A percentile compares a stretch with the other conserved stretches of the same genome.
These are phyloP conservation scores for Acanthaster planci DNA, from an alignment of 35 echinoderm and acorn worm genomes.

Conservation along the genomic window DNA sequence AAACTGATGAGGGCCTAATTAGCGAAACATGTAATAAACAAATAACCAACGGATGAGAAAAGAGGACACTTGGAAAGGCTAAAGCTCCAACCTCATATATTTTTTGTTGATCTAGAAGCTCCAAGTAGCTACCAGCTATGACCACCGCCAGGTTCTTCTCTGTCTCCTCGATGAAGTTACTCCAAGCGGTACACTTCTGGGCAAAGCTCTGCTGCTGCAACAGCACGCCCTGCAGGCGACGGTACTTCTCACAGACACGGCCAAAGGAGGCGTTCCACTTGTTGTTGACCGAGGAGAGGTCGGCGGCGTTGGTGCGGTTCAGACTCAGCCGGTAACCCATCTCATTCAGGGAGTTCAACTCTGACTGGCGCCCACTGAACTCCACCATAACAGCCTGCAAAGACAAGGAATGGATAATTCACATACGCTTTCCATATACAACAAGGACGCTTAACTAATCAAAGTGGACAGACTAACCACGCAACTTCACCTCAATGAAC, in stretches of 20 bases:
- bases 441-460: too few relatives aligned
- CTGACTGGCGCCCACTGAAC: constrained; percentile 77
- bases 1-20: too few relatives aligned
- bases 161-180: constrained; percentile 81
- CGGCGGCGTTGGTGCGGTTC: constrained; percentile 59
- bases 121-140: constrained; percentile 91
- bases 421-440: background rate
- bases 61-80: too few relatives aligned
- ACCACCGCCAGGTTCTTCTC: constrained; percentile 86
- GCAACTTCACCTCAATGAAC: too few relatives aligned
- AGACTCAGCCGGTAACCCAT: constrained; percentile 91
- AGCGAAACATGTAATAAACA: too few relatives aligned
- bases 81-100: constrained; percentile 78
- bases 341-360: constrained; percentile 83
- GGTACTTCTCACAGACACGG: constrained; percentile 85
- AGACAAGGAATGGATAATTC: background rate
- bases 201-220: constrained; percentile 95
- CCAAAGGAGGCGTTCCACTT: constrained; percentile 76
- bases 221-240: constrained; percentile 76
- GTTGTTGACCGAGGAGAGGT: constrained; percentile 64
- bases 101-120: constrained; percentile 91
- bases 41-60: too few relatives aligned
- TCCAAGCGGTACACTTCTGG: constrained; percentile 94
- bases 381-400: constrained; percentile 65
- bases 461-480: too few relatives aligned